Conservation (phyloP, 2,888 invertebrate genomes). For the Hedya salicella region DNA sequence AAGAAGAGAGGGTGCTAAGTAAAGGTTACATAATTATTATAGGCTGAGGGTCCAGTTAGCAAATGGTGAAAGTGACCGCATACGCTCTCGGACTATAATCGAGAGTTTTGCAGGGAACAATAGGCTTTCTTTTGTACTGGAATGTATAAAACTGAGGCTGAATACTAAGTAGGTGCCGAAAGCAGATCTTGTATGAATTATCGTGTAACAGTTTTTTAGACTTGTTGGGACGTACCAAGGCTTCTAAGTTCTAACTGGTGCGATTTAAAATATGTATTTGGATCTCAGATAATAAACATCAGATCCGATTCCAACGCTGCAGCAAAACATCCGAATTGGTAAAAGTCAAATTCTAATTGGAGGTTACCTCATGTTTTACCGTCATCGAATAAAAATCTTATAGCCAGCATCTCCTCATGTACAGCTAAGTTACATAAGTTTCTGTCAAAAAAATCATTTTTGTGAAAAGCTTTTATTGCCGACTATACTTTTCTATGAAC, state of each 20-base stretch:
- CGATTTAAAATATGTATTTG: too few species aligned
- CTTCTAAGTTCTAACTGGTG: background rate
- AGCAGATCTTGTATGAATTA: slow-evolving; percentile 33
- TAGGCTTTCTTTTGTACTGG: slow-evolving; percentile 39
- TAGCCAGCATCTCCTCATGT: too few species aligned
- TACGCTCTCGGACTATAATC: slow-evolving; percentile 33
- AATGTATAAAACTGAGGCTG: slow-evolving; percentile 32
- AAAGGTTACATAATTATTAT: slow-evolving; percentile 37
- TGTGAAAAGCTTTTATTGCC: too few species aligned
- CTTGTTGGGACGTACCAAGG: slow-evolving; percentile 16
- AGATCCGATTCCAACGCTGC: too few species aligned
- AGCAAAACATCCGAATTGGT: too few species aligned
- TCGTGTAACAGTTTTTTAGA: slow-evolving; percentile 8
- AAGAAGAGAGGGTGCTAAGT: slow-evolving; percentile 30
- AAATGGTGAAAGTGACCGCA: slow-evolving; percentile 36
- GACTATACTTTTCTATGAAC: too few species aligned
- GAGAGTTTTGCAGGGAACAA: slow-evolving; percentile 39
- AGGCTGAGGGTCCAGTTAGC: slow-evolving; percentile 32
- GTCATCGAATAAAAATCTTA: too few species aligned
- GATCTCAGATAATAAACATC: too few species aligned
- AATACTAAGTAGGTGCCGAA: slow-evolving; percentile 36
- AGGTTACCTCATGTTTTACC: too few species aligned
- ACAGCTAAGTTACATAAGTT: too few species aligned
- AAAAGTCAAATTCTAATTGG: too few species aligned
- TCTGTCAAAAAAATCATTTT: too few species aligned